Evolutionary conservation across 2,797 vertebrate genomes (phyloP).

Genomic region (Margarornis squamiger): DNA sequence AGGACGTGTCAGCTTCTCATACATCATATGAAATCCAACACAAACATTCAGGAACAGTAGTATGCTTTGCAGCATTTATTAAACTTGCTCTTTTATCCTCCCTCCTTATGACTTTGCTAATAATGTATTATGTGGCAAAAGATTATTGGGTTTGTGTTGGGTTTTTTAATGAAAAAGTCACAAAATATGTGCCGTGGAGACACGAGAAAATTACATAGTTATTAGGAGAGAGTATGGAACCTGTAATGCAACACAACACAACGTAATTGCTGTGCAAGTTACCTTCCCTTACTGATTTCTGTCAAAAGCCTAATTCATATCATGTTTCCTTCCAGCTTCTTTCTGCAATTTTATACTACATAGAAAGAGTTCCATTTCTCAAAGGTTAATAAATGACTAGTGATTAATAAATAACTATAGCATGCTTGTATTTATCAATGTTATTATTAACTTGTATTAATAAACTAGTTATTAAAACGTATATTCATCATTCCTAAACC

Average conservation of each 20-base stretch:
- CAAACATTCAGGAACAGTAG: constrained; percentile 43
- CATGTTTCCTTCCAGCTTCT: not conserved
- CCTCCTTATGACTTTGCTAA: not conserved
- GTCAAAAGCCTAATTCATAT: not conserved
- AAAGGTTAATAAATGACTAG: not conserved
- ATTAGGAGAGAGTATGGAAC: not conserved
- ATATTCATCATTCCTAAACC: not conserved
- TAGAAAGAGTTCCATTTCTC: not conserved
- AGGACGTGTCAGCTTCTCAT: constrained; percentile 36
- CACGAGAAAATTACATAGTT: not conserved
- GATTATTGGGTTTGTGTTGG: constrained; percentile 21
- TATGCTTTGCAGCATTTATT: constrained; percentile 34
- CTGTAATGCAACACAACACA: not conserved
- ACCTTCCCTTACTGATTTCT: not conserved
- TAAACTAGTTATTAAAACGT: not conserved
- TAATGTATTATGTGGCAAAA: constrained; percentile 24
- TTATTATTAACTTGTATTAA: not conserved
- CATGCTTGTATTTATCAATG: not conserved
- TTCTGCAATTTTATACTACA: not conserved
- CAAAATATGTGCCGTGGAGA: not conserved
- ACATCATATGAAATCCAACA: constrained; percentile 29
- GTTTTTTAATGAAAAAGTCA: constrained; percentile 49
- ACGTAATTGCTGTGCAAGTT: not conserved
- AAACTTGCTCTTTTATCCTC: not conserved
- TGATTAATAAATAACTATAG: not conserved